Percentiles rank a stretch among this genome's conserved stretches.
Evolutionary conservation across 2,113 vertebrate species (phyloP).

Genomic region (Oncorhynchus clarkii): DNA sequence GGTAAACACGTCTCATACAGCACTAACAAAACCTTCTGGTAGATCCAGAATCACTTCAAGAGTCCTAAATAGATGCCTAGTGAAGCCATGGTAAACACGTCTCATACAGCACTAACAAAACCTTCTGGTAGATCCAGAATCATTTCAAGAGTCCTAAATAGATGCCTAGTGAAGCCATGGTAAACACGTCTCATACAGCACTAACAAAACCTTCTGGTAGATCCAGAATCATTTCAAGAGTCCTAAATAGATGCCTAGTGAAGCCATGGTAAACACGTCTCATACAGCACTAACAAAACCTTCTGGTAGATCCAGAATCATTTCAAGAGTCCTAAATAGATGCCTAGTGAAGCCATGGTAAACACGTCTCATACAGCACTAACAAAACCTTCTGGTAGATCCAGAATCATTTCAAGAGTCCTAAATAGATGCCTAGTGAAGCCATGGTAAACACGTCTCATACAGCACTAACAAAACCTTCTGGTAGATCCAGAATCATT

Average conservation of each 20-base stretch:
- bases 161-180: conserved; percentile 48
- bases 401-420: conserved; percentile 48
- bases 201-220: conserved; percentile 24
- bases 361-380: conserved; percentile 29
- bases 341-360: conserved; percentile 43
- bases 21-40: conserved; percentile 24
- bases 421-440: conserved; percentile 51
- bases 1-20: conserved; percentile 30
- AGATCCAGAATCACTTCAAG: conserved; percentile 50
- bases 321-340: conserved; percentile 49
- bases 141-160: conserved; percentile 46
- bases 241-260: conserved; percentile 50
- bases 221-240: conserved; percentile 52
- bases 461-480: conserved; percentile 15
- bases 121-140: conserved; percentile 42
- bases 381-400: conserved; percentile 31
- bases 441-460: conserved; percentile 33
- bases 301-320: conserved; percentile 45
- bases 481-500: conserved; percentile 49
- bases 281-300: conserved; percentile 18
- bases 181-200: conserved; percentile 31
- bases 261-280: conserved; percentile 33
- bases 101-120: conserved; percentile 19
- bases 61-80: conserved; percentile 49
- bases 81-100: conserved; percentile 35